These are phyloP conservation scores for Tenualosa thibaudeaui DNA, from an alignment of 2,797 vertebrate species.

Conservation along the genomic window DNA sequence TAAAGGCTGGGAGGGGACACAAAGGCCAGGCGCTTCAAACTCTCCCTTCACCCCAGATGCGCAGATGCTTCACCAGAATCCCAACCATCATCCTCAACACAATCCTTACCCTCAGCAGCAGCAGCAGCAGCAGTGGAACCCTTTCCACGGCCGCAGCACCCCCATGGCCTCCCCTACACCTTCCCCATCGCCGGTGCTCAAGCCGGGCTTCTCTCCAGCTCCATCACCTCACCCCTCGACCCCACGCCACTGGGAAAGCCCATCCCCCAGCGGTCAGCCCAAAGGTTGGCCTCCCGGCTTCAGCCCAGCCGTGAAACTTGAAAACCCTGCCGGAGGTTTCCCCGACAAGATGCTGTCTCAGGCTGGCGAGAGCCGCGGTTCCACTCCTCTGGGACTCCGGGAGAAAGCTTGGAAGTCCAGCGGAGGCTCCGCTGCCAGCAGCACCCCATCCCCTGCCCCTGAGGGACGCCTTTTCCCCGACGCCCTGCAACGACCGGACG, in stretches of 20 bases:
- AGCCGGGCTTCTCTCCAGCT: conserved; percentile 62
- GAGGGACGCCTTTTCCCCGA: conserved; percentile 84
- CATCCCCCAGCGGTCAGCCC: conserved; percentile 74
- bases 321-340: conserved; percentile 69
- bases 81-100: conserved; percentile 59
- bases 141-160: conserved; percentile 69
- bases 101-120: conserved; percentile 52
- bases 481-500: conserved; percentile 73
- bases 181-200: conserved; percentile 64
- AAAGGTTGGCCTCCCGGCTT: conserved; percentile 79
- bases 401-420: conserved; percentile 89
- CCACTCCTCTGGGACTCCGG: conserved; percentile 75
- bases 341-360: conserved; percentile 87
- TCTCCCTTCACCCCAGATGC: conserved; percentile 64
- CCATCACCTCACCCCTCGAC: conserved; percentile 65
- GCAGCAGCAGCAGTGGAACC: conserved; percentile 77
- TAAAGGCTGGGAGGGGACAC: conserved; percentile 75
- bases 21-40: conserved; percentile 53
- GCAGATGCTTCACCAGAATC: conserved; percentile 67
- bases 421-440: conserved; percentile 74
- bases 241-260: conserved; percentile 70
- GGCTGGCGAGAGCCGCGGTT: conserved; percentile 79
- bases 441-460: conserved; percentile 71
- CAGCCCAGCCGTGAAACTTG: conserved; percentile 69
- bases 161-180: conserved; percentile 63